phyloP scores from a whole-genome alignment of 1,140 invertebrate genomes.

The Colletes gigas region DNA sequence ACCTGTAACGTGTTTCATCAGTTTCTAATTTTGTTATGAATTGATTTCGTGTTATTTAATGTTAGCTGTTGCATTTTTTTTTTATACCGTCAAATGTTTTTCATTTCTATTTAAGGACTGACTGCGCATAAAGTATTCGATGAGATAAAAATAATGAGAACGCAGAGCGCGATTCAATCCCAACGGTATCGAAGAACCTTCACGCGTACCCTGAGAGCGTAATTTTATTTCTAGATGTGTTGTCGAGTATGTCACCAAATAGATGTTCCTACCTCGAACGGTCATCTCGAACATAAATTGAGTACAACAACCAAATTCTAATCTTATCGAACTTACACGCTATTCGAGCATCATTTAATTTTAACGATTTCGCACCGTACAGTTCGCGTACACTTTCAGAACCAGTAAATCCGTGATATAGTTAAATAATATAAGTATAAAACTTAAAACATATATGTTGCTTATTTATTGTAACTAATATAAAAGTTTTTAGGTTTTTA shows the following conservation, averaged over 20 bases:
- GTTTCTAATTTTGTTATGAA: slow-evolving; percentile 38
- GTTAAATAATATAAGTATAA: slow-evolving; percentile 63
- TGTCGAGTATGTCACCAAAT: slow-evolving; percentile 43
- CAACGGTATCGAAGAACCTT: slow-evolving; percentile 25
- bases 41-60: slow-evolving; percentile 45
- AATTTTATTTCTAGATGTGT: slow-evolving; percentile 37
- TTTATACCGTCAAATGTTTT: slow-evolving; percentile 29
- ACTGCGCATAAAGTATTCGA: slow-evolving; percentile 11
- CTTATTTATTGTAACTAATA: slow-evolving; percentile 76
- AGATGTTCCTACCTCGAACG: slow-evolving; percentile 41
- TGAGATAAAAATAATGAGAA: neutral
- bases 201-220: slow-evolving; percentile 33
- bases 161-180: slow-evolving; percentile 20
- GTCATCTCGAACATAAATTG: slow-evolving; percentile 42
- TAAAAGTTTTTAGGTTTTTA: slow-evolving; percentile 71
- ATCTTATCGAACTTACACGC: slow-evolving; percentile 8
- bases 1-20: slow-evolving; percentile 19
- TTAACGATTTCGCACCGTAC: slow-evolving; percentile 36
- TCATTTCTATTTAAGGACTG: slow-evolving; percentile 33
- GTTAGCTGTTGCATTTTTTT: slow-evolving; percentile 50
- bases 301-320: slow-evolving; percentile 56
- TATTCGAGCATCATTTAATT: slow-evolving; percentile 22
- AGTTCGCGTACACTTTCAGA: slow-evolving; percentile 63
- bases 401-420: slow-evolving; percentile 75
- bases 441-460: slow-evolving; percentile 65